These are phyloP conservation scores for Dicentrarchus labrax DNA, from an alignment of 2,113 vertebrate genomes.

Conservation along the genomic window DNA sequence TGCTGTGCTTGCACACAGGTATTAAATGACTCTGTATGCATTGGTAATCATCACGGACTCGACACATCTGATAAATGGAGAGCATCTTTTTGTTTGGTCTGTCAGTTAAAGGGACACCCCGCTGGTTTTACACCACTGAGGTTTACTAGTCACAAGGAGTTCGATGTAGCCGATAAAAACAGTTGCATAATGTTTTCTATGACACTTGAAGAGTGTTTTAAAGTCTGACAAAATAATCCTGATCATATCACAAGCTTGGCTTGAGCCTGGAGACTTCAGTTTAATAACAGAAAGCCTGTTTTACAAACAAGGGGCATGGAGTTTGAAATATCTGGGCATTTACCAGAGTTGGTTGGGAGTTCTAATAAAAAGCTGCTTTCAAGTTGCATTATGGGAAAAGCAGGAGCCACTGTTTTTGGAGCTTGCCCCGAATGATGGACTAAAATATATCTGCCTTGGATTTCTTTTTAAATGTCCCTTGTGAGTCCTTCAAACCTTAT, in stretches of 20 bases:
- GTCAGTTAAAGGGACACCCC: background rate
- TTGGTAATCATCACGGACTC: background rate
- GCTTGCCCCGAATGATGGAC: background rate
- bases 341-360: background rate
- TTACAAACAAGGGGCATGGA: background rate
- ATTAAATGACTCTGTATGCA: conserved; percentile 28
- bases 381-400: background rate
- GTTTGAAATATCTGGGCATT: background rate
- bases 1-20: conserved; percentile 97
- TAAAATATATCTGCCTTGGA: background rate
- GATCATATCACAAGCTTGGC: background rate
- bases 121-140: background rate
- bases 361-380: background rate
- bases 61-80: background rate
- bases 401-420: background rate
- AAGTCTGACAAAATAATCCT: background rate
- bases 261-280: background rate
- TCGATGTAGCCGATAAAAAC: background rate
- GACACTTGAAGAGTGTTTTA: background rate
- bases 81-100: background rate
- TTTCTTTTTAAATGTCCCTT: background rate
- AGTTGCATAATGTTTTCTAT: background rate
- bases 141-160: background rate
- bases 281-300: background rate
- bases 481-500: background rate